These are phyloP conservation scores for Drosophila borealis DNA, from an alignment of 2,888 invertebrate genomes.

Conservation along the genomic window DNA sequence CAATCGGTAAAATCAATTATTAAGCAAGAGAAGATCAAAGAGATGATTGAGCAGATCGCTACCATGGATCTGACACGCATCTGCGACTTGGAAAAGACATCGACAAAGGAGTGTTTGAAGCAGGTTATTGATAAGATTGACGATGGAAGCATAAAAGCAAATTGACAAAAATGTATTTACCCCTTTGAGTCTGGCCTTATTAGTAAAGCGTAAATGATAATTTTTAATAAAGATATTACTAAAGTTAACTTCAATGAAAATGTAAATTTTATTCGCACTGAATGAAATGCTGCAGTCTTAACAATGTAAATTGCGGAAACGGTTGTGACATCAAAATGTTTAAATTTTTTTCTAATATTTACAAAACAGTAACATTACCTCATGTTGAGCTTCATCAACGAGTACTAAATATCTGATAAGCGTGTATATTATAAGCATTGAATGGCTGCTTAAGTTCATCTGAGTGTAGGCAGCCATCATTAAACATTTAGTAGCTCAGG, in stretches of 20 bases:
- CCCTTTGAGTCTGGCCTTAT: neutral
- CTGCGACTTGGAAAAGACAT: slow-evolving; percentile 85
- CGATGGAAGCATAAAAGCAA: slow-evolving; percentile 66
- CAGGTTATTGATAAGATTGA: slow-evolving; percentile 85
- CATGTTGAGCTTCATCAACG: slow-evolving; percentile 22
- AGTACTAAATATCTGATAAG: slow-evolving; percentile 27
- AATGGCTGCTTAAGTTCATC: neutral
- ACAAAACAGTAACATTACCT: slow-evolving; percentile 22
- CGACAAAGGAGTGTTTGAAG: slow-evolving; percentile 86
- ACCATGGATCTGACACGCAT: slow-evolving; percentile 85
- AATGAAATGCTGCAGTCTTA: slow-evolving; percentile 32
- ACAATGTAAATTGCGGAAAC: neutral
- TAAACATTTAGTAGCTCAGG: slow-evolving; percentile 12
- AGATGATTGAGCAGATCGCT: slow-evolving; percentile 85
- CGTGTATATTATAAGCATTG: neutral
- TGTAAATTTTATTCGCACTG: slow-evolving; percentile 26
- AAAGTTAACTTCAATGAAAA: slow-evolving; percentile 8
- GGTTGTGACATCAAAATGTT: neutral
- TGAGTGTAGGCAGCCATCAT: neutral
- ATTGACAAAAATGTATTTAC: slow-evolving; percentile 19
- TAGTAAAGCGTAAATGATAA: slow-evolving; percentile 9
- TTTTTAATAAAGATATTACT: slow-evolving; percentile 32
- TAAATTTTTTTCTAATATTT: neutral
- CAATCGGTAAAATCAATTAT: slow-evolving; percentile 82
- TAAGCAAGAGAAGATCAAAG: slow-evolving; percentile 84